A percentile compares a stretch with the other conserved stretches of the same genome.
Conservation (phyloP, 1,140 invertebrate species). For the Trachelipus rathkii region DNA sequence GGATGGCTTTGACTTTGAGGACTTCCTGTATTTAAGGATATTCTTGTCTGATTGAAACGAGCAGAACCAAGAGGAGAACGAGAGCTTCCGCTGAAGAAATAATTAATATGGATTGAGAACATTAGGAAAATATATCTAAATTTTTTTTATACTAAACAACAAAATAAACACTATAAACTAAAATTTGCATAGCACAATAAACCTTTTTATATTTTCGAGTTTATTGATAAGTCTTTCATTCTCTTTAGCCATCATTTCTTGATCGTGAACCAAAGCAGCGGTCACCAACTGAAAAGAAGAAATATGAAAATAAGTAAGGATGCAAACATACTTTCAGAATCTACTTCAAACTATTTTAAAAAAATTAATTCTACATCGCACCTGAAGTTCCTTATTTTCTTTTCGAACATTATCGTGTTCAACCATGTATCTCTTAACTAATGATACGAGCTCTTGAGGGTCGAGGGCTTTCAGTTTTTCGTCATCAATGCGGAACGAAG, state of each 20-base stretch:
- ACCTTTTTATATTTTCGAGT: conserved; percentile 80
- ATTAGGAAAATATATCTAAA: too few species aligned
- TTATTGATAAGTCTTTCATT: conserved; percentile 82
- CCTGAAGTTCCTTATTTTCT: conserved; percentile 81
- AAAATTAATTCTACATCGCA: not conserved
- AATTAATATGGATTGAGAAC: too few species aligned
- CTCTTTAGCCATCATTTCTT: conserved; percentile 81
- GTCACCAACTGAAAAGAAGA: conserved; percentile 55
- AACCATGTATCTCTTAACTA: conserved; percentile 70
- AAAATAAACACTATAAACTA: too few species aligned
- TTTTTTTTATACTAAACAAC: too few species aligned
- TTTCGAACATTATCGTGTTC: conserved; percentile 80
- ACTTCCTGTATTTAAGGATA: not conserved
- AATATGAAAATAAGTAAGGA: not conserved
- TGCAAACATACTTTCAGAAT: not conserved
- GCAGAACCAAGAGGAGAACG: not conserved
- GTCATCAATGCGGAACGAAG: conserved; percentile 56
- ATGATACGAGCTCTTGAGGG: conserved; percentile 51
- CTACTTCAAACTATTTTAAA: not conserved
- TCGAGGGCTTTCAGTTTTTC: conserved; percentile 69
- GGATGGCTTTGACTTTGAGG: not conserved
- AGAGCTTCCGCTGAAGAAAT: not conserved
- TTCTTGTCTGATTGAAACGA: not conserved
- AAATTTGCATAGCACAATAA: conserved; percentile 45
- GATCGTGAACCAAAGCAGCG: conserved; percentile 76